Evolutionary conservation across 2,113 vertebrate genomes (phyloP).

Genomic region (Glaucomys volans): DNA sequence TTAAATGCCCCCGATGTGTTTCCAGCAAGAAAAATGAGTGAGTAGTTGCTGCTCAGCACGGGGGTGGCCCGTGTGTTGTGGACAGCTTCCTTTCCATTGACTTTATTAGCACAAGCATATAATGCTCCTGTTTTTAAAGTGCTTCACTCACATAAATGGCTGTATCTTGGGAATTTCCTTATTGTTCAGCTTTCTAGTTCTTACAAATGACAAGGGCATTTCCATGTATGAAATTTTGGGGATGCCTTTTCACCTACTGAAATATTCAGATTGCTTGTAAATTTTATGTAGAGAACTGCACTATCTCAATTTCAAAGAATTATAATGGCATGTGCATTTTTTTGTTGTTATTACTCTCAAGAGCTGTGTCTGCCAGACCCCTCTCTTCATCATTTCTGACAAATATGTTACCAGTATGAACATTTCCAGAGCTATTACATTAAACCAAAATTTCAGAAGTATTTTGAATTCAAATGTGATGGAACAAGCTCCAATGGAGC

Average conservation of each 20-base stretch:
- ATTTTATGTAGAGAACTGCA: constrained; percentile 35
- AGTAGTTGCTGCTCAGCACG: not conserved
- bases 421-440: not conserved
- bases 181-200: not conserved
- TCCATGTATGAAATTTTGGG: not conserved
- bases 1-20: constrained; percentile 1
- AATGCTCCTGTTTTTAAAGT: not conserved
- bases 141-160: not conserved
- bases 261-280: constrained; percentile 26
- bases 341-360: not conserved
- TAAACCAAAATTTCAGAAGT: constrained; percentile 41
- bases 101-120: not conserved
- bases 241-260: not conserved
- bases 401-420: constrained; percentile 15
- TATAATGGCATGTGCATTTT: not conserved
- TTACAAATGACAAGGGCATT: not conserved
- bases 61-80: not conserved
- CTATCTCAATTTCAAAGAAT: constrained; percentile 52
- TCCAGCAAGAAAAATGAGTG: constrained; percentile 2
- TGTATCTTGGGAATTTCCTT: not conserved
- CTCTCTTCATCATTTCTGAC: constrained; percentile 56
- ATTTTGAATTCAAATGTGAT: constrained; percentile 53
- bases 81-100: not conserved
- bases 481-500: constrained; percentile 17
- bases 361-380: constrained; percentile 6